Evolutionary conservation across 35 echinoderm and acorn worm species (phyloP), one percentile per base, ranked within the genome.

Genomic region (Ophioderma brevispina): DNA sequence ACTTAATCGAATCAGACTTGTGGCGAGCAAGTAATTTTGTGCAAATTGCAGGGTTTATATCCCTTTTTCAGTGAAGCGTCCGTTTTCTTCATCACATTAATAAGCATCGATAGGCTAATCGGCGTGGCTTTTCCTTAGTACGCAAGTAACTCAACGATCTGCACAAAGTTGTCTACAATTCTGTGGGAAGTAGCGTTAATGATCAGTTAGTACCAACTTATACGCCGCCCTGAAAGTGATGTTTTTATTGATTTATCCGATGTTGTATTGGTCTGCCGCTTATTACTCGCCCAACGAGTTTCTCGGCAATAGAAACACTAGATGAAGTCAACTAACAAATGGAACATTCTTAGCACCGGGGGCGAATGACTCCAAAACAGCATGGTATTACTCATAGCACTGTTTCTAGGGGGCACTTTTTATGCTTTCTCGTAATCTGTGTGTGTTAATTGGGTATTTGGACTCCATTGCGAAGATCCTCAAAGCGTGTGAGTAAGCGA

Each of bases 331-430:
- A 39, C 21, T 88, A 10, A 37, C 21, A 18, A 35, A 37, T 36
- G 28, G 41, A 1, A 79, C 38, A n/a, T 50, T 80, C 31, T 0
- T 28, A n/a, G 35, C 32, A 23, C 87, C 88, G 38, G 28, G 78
- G 4, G 59, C 85, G 0, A 79, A 40, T 19, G 38, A 80, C 8
- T 43, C 63, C 32, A 49, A 84, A 36, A 84, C 94, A 13, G 89
- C 83, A 37, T 95, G 94, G 90, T 37, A 88, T 28, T 98, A 92
- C n/a, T 84, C 92, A 91, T 98, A 13, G 10, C 94, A 25, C 15
- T 98, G 8, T 98, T 98, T 37, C 76, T 98, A 0, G 86, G 88
- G 80, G 94, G 33, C 94, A 98, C 78, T 41, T 97, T 0, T 10
- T 88, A 1, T 87, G 95, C 75, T 97, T 97, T 37, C 11, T 94